Evolutionary conservation across 2,113 vertebrate species (phyloP).

Genomic region (Scomber scombrus): DNA sequence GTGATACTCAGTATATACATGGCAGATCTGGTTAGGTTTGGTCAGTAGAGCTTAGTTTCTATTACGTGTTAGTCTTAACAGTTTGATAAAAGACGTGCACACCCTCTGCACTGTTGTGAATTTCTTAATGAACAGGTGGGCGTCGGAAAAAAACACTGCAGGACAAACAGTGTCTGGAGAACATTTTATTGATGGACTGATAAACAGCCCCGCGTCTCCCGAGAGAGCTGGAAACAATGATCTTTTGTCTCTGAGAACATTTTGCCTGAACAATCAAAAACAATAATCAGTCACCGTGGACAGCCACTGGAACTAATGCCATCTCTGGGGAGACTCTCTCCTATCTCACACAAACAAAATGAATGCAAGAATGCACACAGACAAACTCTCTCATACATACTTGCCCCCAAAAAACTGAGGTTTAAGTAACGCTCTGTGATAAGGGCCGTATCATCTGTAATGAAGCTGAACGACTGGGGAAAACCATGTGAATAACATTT

Average conservation of each 20-base stretch:
- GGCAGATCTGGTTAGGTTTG: too few species aligned
- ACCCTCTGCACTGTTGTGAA: too few species aligned
- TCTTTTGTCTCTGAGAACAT: not conserved
- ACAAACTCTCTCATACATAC: not conserved
- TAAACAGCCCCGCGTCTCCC: not conserved
- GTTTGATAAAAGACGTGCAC: too few species aligned
- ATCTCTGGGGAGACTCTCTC: conserved; percentile 16
- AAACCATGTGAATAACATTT: conserved; percentile 18
- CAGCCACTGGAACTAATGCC: conserved; percentile 33
- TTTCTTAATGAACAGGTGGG: too few species aligned
- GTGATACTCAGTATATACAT: too few species aligned
- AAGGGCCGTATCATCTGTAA: conserved; percentile 19
- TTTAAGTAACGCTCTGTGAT: conserved; percentile 1
- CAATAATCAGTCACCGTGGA: conserved; percentile 12
- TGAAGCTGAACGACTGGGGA: conserved; percentile 38
- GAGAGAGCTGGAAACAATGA: not conserved
- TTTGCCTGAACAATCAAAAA: conserved; percentile 1
- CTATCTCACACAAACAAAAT: conserved; percentile 1
- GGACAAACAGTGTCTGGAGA: too few species aligned
- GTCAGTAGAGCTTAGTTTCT: too few species aligned
- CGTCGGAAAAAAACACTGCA: too few species aligned
- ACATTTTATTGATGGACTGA: too few species aligned
- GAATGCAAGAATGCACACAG: conserved; percentile 5
- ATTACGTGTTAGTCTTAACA: too few species aligned
- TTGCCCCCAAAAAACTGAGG: not conserved